Conservation (phyloP, 1,140 invertebrate species). For the Phenacoccus solenopsis region DNA sequence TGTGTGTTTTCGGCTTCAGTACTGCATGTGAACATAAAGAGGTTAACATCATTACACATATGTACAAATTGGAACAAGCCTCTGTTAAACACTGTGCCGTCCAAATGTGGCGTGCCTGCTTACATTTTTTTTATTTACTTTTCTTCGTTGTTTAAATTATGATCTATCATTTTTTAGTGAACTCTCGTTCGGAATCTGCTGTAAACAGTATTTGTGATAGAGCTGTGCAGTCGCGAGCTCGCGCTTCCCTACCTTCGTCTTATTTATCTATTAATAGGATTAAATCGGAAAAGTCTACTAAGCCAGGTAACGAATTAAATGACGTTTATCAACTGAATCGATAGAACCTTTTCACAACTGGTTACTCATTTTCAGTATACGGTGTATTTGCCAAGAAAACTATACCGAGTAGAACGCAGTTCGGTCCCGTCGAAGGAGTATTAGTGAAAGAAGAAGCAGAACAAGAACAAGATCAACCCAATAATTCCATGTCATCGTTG, state of each 20-base stretch:
- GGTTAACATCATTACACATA: too few species aligned
- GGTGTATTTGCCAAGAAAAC: slow-evolving; percentile 58
- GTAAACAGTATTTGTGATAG: slow-evolving; percentile 51
- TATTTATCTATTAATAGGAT: slow-evolving; percentile 48
- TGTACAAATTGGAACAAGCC: too few species aligned
- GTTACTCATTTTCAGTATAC: slow-evolving; percentile 36
- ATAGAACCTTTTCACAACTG: too few species aligned
- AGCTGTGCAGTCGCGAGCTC: slow-evolving; percentile 56
- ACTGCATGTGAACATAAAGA: too few species aligned
- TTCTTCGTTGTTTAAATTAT: background rate
- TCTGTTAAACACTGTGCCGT: too few species aligned
- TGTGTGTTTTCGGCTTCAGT: too few species aligned
- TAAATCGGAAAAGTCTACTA: slow-evolving; percentile 22
- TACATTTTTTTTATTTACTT: background rate
- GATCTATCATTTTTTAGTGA: background rate
- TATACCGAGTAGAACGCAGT: slow-evolving; percentile 55
- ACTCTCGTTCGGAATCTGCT: background rate
- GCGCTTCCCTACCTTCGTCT: slow-evolving; percentile 52
- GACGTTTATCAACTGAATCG: too few species aligned
- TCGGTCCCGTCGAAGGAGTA: slow-evolving; percentile 63
- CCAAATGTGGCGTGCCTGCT: too few species aligned
- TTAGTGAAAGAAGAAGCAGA: slow-evolving; percentile 32
- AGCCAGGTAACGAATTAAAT: too few species aligned
- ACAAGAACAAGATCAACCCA: slow-evolving; percentile 3
- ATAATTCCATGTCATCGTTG: slow-evolving; percentile 15